Percentiles rank a stretch among this genome's conserved stretches.
Conservation (phyloP, 1,140 invertebrate species). For the Papilio glaucus region DNA sequence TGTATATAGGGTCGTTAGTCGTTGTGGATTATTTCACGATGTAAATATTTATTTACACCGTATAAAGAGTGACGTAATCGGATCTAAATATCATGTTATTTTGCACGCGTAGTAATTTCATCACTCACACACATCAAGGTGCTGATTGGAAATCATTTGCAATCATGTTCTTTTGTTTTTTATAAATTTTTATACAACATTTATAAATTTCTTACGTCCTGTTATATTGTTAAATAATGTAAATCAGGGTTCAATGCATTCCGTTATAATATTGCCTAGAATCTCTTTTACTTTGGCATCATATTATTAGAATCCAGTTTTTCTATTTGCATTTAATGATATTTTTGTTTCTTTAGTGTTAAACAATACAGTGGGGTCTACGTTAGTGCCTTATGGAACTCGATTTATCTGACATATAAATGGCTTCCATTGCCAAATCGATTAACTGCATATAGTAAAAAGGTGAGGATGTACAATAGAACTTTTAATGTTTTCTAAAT, state of each 20-base stretch:
- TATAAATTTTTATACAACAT: conserved; percentile 12
- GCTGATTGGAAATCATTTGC: conserved; percentile 45
- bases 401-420: too few species aligned
- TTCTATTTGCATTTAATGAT: not conserved
- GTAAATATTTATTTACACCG: too few species aligned
- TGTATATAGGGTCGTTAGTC: too few species aligned
- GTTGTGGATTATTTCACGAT: too few species aligned
- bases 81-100: not conserved
- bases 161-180: conserved; percentile 27
- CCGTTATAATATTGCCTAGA: conserved; percentile 54
- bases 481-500: too few species aligned
- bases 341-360: not conserved
- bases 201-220: not conserved
- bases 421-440: too few species aligned
- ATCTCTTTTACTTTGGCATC: conserved; percentile 46
- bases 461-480: too few species aligned
- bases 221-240: not conserved
- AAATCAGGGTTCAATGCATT: conserved; percentile 39
- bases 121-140: conserved; percentile 64
- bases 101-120: conserved; percentile 15
- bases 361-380: not conserved
- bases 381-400: not conserved
- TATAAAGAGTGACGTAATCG: conserved; percentile 11
- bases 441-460: too few species aligned
- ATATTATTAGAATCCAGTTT: conserved; percentile 17